Evolutionary conservation across 2,888 invertebrate species (phyloP).

Genomic region (Tiliacea aurago): DNA sequence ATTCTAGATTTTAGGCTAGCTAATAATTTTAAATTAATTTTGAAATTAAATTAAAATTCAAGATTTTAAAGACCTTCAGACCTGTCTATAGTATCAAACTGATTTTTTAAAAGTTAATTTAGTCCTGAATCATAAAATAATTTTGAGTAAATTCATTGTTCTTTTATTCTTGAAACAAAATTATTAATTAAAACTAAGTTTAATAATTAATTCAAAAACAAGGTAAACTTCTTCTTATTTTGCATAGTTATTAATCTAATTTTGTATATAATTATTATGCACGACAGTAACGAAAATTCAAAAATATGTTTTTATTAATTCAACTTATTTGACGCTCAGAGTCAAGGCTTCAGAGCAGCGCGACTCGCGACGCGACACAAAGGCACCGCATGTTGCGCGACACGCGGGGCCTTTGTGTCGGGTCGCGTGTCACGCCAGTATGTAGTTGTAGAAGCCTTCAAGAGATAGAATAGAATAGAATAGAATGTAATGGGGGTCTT

Average conservation of each 20-base stretch:
- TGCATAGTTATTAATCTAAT: constrained; percentile 30
- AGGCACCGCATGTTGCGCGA: too few relatives aligned
- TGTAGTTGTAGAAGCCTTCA: too few relatives aligned
- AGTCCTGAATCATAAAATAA: constrained; percentile 4
- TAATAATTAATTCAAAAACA: constrained; percentile 48
- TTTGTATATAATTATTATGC: constrained; percentile 5
- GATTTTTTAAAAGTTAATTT: constrained; percentile 5
- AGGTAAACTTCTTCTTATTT: constrained; percentile 25
- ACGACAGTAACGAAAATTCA: not conserved
- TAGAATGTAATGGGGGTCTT: too few relatives aligned
- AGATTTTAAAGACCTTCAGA: not conserved
- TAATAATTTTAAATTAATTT: not conserved
- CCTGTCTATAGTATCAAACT: not conserved
- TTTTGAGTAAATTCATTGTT: constrained; percentile 17
- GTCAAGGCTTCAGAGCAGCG: too few relatives aligned
- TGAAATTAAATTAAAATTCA: not conserved
- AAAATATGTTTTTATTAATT: constrained; percentile 1
- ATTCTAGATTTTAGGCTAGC: not conserved
- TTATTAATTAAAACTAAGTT: constrained; percentile 51
- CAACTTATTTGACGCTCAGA: not conserved
- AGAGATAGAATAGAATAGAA: too few relatives aligned
- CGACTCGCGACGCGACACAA: too few relatives aligned
- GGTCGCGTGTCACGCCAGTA: too few relatives aligned
- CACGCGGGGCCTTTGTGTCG: too few relatives aligned
- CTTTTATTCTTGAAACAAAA: constrained; percentile 20